These are phyloP conservation scores for Phalera bucephala DNA, from an alignment of 2,888 invertebrate genomes.

Conservation along the genomic window DNA sequence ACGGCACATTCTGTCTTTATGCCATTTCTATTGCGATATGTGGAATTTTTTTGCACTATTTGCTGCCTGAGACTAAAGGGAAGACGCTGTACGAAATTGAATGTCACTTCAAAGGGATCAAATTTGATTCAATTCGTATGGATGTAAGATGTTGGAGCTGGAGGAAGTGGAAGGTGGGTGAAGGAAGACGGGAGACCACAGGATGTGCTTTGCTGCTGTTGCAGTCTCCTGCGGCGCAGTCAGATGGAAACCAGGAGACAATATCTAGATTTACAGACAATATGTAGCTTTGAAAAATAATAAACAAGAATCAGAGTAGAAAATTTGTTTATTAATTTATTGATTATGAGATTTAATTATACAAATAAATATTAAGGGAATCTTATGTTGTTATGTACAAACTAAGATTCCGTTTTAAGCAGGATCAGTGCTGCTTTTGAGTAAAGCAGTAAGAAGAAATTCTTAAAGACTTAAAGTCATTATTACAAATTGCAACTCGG, in stretches of 20 bases:
- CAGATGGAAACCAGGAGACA: conserved; percentile 5
- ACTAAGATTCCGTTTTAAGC: no score
- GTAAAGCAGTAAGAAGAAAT: no score
- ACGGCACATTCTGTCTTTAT: conserved; percentile 84
- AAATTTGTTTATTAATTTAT: not conserved
- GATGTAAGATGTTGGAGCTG: conserved; percentile 54
- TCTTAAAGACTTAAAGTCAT: no score
- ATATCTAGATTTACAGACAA: conserved; percentile 6
- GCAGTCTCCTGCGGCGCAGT: not conserved
- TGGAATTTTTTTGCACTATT: conserved; percentile 79
- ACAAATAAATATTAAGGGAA: no score
- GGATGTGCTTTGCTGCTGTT: conserved; percentile 55
- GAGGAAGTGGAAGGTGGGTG: conserved; percentile 67
- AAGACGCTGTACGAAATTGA: conserved; percentile 87
- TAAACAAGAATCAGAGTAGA: not conserved
- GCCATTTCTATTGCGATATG: conserved; percentile 81
- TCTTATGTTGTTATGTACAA: no score
- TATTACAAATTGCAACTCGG: no score
- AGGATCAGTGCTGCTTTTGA: no score
- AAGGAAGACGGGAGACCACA: conserved; percentile 27
- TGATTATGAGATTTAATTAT: not conserved
- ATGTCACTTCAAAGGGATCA: conserved; percentile 71
- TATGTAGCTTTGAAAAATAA: conserved; percentile 20
- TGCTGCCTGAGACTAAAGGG: conserved; percentile 87
- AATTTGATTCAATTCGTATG: conserved; percentile 21